phyloP scores from a whole-genome alignment of 1,140 invertebrate genomes.

The Ceratina australensis region DNA sequence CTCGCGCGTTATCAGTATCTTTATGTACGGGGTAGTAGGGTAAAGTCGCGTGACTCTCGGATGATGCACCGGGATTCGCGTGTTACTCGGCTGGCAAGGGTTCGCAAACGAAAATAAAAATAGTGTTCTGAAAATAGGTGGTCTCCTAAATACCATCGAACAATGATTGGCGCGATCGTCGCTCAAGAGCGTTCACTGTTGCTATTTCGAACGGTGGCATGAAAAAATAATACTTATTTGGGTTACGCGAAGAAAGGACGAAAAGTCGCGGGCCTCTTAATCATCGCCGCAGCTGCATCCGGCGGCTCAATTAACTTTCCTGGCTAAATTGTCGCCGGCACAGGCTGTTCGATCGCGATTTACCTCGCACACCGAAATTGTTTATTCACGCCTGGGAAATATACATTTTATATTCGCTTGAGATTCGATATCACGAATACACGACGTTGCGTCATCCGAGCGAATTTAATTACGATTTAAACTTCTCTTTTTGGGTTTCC shows the following conservation, averaged over 20 bases:
- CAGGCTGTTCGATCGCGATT: no score
- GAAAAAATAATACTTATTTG: conserved; percentile 48
- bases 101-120: conserved; percentile 36
- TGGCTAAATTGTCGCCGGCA: background rate
- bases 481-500: no score
- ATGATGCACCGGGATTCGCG: conserved; percentile 24
- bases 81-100: background rate
- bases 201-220: conserved; percentile 46
- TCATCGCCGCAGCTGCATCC: conserved; percentile 12
- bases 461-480: background rate
- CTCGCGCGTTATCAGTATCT: no score
- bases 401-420: no score
- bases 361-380: background rate
- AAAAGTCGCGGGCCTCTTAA: conserved; percentile 23
- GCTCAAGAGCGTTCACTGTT: conserved; percentile 34
- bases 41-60: background rate
- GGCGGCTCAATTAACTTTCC: conserved; percentile 21
- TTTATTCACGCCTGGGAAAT: background rate
- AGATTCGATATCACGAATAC: no score
- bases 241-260: conserved; percentile 36
- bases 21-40: background rate
- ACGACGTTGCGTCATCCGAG: no score
- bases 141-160: conserved; percentile 58
- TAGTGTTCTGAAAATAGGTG: conserved; percentile 48
- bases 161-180: conserved; percentile 53